Percentiles rank a stretch among this genome's conserved stretches.
phyloP scores from a whole-genome alignment of 2,888 invertebrate species.

The Drosophila emarginata region DNA sequence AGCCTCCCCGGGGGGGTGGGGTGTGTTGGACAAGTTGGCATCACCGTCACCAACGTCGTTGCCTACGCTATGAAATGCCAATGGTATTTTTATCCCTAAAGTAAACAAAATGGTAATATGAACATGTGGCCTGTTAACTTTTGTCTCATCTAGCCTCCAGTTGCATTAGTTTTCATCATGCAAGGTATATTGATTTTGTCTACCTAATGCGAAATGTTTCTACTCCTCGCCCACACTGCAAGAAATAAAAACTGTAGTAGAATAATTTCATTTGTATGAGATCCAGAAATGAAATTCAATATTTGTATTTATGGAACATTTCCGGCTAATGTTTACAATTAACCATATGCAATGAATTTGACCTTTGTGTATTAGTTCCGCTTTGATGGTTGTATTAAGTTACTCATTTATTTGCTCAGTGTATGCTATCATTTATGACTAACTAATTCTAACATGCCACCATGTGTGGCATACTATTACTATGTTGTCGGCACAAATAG shows the following conservation, averaged over 20 bases:
- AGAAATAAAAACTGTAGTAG: not conserved
- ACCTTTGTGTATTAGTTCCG: not conserved
- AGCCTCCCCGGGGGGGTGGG: not conserved
- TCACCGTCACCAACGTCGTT: slow-evolving; percentile 15
- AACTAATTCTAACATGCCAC: slow-evolving; percentile 40
- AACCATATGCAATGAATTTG: not conserved
- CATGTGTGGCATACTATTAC: slow-evolving; percentile 25
- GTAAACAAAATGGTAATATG: slow-evolving; percentile 45
- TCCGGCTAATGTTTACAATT: not conserved
- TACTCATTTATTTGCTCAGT: not conserved
- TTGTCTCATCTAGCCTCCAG: slow-evolving; percentile 1
- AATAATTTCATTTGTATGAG: not conserved
- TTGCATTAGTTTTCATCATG: slow-evolving; percentile 16
- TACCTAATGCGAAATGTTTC: slow-evolving; percentile 17
- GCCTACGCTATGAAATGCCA: slow-evolving; percentile 63
- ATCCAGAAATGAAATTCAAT: not conserved
- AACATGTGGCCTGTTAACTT: slow-evolving; percentile 23
- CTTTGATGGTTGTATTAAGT: not conserved
- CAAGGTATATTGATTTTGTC: slow-evolving; percentile 66
- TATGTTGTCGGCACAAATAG: slow-evolving; percentile 58
- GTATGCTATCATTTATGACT: not conserved
- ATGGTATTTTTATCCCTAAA: slow-evolving; percentile 66
- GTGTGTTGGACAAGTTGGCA: slow-evolving; percentile 24
- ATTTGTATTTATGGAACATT: not conserved
- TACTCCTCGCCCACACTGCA: slow-evolving; percentile 16